These are phyloP conservation scores for Gonioctena quinquepunctata DNA, from an alignment of 1,140 invertebrate genomes.

Conservation along the genomic window DNA sequence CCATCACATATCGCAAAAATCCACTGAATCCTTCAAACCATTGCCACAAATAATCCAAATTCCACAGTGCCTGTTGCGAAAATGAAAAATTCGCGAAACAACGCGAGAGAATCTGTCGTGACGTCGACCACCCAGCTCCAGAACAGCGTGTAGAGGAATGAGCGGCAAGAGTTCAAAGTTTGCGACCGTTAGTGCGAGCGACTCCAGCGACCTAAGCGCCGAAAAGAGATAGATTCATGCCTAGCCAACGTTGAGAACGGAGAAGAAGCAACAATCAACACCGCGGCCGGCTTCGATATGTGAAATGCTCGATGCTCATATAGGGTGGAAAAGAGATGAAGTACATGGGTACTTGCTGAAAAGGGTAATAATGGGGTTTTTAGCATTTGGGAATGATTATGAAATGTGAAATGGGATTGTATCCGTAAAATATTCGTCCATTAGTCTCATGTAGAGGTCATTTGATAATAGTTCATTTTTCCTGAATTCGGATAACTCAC, in stretches of 20 bases:
- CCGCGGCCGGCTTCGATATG: conserved; percentile 3
- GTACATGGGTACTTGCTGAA: neutral
- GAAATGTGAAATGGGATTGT: too few species aligned
- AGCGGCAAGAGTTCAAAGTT: conserved; percentile 21
- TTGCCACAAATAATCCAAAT: conserved; percentile 13
- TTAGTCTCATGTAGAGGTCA: too few species aligned
- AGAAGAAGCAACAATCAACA: conserved; percentile 19
- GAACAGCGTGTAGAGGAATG: conserved; percentile 24
- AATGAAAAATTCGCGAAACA: conserved; percentile 10
- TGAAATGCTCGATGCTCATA: conserved; percentile 10
- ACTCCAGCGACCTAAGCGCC: conserved; percentile 3
- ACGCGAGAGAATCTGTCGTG: conserved; percentile 14
- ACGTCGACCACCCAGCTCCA: conserved; percentile 5
- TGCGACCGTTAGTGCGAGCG: conserved; percentile 20
- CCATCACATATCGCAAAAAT: neutral
- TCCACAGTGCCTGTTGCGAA: neutral
- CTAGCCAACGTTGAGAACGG: neutral
- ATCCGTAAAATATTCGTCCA: too few species aligned
- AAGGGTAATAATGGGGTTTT: too few species aligned
- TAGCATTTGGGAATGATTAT: too few species aligned
- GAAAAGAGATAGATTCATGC: conserved; percentile 4
- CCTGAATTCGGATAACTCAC: too few species aligned
- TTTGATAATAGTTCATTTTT: too few species aligned
- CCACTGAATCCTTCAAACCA: neutral
- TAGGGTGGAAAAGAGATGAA: neutral